Conservation (phyloP, 2,113 vertebrate species). For the Zosterops lateralis region DNA sequence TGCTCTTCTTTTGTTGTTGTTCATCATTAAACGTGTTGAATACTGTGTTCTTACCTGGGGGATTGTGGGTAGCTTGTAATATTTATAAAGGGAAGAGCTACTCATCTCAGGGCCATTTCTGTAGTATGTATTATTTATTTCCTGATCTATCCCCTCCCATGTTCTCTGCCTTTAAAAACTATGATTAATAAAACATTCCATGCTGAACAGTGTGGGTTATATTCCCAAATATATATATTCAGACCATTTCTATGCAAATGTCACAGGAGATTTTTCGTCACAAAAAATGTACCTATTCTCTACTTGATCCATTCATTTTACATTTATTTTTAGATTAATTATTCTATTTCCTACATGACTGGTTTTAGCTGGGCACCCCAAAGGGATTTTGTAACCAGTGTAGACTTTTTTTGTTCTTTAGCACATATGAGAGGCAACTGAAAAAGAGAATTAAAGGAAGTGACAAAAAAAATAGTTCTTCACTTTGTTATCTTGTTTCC, state of each 20-base stretch:
- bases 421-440: not conserved
- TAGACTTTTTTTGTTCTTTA: not conserved
- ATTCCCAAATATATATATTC: constrained; percentile 66
- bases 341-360: constrained; percentile 33
- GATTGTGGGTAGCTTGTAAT: constrained; percentile 72
- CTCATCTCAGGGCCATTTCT: constrained; percentile 76
- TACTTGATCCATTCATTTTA: constrained; percentile 36
- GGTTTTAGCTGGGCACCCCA: constrained; percentile 27
- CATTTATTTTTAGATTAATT: constrained; percentile 47
- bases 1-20: constrained; percentile 62
- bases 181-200: constrained; percentile 79
- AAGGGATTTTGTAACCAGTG: constrained; percentile 29
- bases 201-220: constrained; percentile 62
- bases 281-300: constrained; percentile 2
- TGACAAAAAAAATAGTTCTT: not conserved
- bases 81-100: constrained; percentile 77
- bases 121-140: constrained; percentile 78
- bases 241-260: constrained; percentile 55
- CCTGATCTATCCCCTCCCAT: constrained; percentile 67
- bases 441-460: constrained; percentile 28
- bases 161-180: constrained; percentile 74
- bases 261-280: constrained; percentile 28
- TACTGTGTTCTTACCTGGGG: constrained; percentile 71
- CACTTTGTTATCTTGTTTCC: not conserved
- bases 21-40: constrained; percentile 70